Conservation (phyloP, 2,888 invertebrate genomes). For the Taenaris catops region DNA sequence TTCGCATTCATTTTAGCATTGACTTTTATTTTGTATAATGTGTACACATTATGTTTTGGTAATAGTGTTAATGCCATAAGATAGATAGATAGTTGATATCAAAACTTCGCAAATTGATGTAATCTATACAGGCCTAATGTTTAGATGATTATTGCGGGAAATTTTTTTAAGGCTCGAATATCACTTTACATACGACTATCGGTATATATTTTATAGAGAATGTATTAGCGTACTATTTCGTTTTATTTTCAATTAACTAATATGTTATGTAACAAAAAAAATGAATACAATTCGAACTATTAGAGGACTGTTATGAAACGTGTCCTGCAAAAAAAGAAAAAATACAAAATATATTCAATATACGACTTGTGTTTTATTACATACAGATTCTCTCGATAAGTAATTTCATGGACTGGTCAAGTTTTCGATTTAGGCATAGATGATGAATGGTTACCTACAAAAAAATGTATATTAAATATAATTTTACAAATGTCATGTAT, state of each 20-base stretch:
- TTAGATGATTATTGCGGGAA: constrained; percentile 25
- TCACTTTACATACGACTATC: constrained; percentile 28
- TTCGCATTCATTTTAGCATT: constrained; percentile 8
- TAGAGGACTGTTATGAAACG: constrained; percentile 43
- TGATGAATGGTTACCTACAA: too few species aligned
- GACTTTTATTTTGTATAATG: constrained; percentile 3
- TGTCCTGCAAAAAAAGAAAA: constrained; percentile 40
- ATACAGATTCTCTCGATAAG: too few species aligned
- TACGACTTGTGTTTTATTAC: constrained; percentile 24
- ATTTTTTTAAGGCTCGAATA: constrained; percentile 26
- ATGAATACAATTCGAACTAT: constrained; percentile 34
- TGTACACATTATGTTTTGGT: constrained; percentile 13
- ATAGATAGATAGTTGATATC: constrained; percentile 19
- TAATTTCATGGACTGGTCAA: too few species aligned
- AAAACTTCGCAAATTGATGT: constrained; percentile 16
- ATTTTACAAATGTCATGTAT: too few species aligned
- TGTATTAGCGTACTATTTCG: constrained; percentile 46
- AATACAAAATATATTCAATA: constrained; percentile 42
- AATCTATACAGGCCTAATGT: constrained; percentile 22
- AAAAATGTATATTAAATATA: too few species aligned
- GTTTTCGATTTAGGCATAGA: too few species aligned
- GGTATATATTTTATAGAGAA: constrained; percentile 49
- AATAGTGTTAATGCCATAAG: constrained; percentile 20
- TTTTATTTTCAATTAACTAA: constrained; percentile 38
- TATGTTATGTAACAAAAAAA: constrained; percentile 10